Conservation (phyloP, 2,888 invertebrate genomes). For the Corythucha ciliata region DNA sequence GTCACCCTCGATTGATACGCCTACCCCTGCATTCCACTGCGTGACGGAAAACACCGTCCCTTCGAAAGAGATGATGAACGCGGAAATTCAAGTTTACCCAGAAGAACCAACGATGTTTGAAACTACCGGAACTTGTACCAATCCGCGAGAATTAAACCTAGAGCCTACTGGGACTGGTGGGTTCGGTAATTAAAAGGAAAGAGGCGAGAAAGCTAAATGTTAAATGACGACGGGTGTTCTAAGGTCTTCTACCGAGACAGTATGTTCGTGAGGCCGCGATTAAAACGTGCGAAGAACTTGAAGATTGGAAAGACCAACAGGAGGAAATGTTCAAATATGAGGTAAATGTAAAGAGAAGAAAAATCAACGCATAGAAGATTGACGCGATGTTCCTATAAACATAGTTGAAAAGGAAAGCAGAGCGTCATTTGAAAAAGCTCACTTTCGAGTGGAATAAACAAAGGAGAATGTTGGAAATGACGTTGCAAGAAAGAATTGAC, state of each 20-base stretch:
- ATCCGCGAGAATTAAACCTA: background rate
- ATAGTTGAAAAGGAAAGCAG: constrained; percentile 32
- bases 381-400: constrained; percentile 5
- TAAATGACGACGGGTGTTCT: background rate
- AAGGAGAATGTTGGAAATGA: constrained; percentile 48
- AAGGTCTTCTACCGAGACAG: constrained; percentile 16
- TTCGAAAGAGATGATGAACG: no score
- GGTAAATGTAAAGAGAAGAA: no score
- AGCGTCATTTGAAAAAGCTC: constrained; percentile 28
- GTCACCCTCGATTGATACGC: no score
- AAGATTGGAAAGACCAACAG: constrained; percentile 63
- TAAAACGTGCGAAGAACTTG: constrained; percentile 41
- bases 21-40: no score
- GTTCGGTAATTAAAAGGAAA: background rate
- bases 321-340: constrained; percentile 53
- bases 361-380: no score
- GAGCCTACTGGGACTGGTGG: background rate
- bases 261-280: constrained; percentile 24
- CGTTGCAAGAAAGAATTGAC: constrained; percentile 50
- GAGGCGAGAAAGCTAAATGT: background rate
- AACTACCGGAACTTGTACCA: no score
- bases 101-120: background rate
- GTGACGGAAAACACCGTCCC: background rate
- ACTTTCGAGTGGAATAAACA: constrained; percentile 44
- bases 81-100: background rate